Evolutionary conservation across 2,113 vertebrate genomes (phyloP), one percentile per base, ranked within the genome.

Genomic region (Centropus bengalensis): DNA sequence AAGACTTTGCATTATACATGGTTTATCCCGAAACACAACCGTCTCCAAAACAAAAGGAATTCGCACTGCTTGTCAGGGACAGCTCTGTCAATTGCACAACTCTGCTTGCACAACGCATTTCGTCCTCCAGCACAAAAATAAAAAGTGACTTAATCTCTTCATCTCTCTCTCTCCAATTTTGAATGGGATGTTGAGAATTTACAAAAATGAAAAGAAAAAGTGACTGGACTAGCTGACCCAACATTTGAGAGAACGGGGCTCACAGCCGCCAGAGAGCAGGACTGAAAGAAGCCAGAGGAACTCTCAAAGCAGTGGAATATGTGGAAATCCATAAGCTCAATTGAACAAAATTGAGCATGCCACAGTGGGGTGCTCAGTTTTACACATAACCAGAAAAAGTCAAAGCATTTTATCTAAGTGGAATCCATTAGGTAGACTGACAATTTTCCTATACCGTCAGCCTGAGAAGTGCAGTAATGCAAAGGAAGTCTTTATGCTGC

Each of bases 331-430:
- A 0, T 1, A 51, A 26, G 10, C 55, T 69, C 47, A 58, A 51
- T 0, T 51, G 18, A 86, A 44, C n/a, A 69, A 75, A 69, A 54
- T 1, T 1, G 2, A 5, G 10, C 47, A 62, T 0, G 1, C 40
- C 54, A 33, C 13, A 24, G 30, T 5, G 23, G 14, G 12, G 83
- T 55, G 52, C 14, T 60, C 45, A 27, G 32, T 91, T 74, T 30
- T 47, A 75, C 28, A 75, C 16, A 42, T 6, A 67, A 66, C 12
- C 55, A 83, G 40, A 40, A 74, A 40, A 55, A 10, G n/a, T 1
- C 62, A 22, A 73, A 77, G 38, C 8, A 27, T 23, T 82, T 59
- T 2, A 62, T 58, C 14, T n/a, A 59, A 55, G 17, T 27, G 20
- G 9, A 93, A 12, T 55, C 42, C 32, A 38, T 58, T 44, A 71